Conservation (phyloP, 2,797 vertebrate genomes). For the Chelon auratus region DNA sequence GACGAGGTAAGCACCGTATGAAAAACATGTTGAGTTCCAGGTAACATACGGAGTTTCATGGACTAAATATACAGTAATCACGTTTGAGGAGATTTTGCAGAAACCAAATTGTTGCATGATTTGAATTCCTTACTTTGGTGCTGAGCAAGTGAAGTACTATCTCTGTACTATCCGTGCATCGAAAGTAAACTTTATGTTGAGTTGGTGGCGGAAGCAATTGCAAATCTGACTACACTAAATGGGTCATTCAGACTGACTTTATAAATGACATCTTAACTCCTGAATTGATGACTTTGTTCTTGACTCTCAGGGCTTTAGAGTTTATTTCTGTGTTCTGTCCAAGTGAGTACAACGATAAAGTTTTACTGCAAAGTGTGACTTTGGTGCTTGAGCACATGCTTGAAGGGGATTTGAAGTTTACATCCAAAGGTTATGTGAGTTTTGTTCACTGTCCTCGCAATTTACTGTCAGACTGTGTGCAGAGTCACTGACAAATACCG, state of each 20-base stretch:
- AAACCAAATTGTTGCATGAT: background rate
- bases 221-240: background rate
- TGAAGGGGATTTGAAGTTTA: constrained; percentile 45
- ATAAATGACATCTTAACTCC: background rate
- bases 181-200: no score
- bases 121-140: background rate
- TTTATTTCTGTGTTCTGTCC: background rate
- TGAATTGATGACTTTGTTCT: background rate
- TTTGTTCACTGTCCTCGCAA: constrained; percentile 21
- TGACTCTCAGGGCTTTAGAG: background rate
- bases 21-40: constrained; percentile 1
- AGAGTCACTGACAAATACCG: constrained; percentile 35
- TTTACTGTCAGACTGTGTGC: constrained; percentile 33
- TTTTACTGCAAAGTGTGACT: constrained; percentile 12
- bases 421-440: constrained; percentile 55
- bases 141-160: background rate
- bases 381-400: constrained; percentile 9
- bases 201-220: background rate
- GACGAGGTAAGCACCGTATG: constrained; percentile 77
- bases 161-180: background rate
- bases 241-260: background rate
- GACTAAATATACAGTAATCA: background rate
- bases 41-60: background rate
- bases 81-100: background rate
- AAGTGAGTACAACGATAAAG: constrained; percentile 12